Percentiles rank a stretch among this genome's conserved stretches.
Evolutionary conservation across 2,888 invertebrate species (phyloP).

Genomic region (Melangyna quadrimaculata): DNA sequence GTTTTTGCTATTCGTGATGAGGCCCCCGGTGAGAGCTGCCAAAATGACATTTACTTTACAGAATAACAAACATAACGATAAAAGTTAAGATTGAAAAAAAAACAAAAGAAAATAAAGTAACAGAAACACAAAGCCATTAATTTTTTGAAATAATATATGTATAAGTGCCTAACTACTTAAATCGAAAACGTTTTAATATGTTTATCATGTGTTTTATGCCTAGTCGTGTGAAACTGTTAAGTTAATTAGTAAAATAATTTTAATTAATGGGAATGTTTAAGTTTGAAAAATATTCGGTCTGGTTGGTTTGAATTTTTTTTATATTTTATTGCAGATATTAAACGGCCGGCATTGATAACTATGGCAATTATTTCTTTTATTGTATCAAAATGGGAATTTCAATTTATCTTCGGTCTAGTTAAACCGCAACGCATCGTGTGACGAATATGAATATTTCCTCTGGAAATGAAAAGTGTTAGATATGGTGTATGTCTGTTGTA

Average conservation of each 20-base stretch:
- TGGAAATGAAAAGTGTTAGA: not conserved
- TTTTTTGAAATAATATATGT: not conserved
- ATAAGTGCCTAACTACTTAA: not conserved
- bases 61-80: too few species aligned
- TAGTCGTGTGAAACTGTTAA: slow-evolving; percentile 9
- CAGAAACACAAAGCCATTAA: not conserved
- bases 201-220: not conserved
- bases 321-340: not conserved
- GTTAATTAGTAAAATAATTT: slow-evolving; percentile 12
- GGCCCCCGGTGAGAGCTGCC: too few species aligned
- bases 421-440: not conserved
- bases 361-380: slow-evolving; percentile 1
- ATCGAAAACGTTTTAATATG: slow-evolving; percentile 1
- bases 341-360: not conserved
- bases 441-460: not conserved
- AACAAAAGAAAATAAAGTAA: not conserved
- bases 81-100: too few species aligned
- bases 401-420: not conserved
- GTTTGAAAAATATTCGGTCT: slow-evolving; percentile 3
- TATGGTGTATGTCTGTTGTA: not conserved
- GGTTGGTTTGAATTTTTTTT: not conserved
- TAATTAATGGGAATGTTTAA: not conserved
- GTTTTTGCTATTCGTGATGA: too few species aligned
- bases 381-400: not conserved
- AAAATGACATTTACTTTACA: too few species aligned